phyloP scores from a whole-genome alignment of 2,797 vertebrate species.

The Leuciscus waleckii region DNA sequence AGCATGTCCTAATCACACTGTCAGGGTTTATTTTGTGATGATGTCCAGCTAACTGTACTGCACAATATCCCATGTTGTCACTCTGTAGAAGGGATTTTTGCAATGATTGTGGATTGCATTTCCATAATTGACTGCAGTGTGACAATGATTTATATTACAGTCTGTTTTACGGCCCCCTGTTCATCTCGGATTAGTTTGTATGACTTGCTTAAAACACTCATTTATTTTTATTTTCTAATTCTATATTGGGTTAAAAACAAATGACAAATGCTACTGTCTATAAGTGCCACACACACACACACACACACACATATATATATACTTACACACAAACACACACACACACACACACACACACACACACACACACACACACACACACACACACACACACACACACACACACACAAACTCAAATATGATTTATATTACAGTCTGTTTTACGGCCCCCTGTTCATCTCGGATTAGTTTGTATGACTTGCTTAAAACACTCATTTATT shows the following conservation, averaged over 20 bases:
- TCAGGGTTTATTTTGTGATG: not conserved
- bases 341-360: not conserved
- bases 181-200: not conserved
- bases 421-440: not conserved
- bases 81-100: slow-evolving; percentile 17
- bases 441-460: not conserved
- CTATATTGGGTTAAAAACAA: slow-evolving; percentile 1
- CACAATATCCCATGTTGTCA: slow-evolving; percentile 11
- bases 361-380: too few relatives aligned
- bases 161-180: not conserved
- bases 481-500: not conserved
- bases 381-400: not conserved
- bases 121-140: slow-evolving; percentile 26
- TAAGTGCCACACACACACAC: not conserved
- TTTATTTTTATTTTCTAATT: not conserved
- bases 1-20: not conserved
- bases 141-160: not conserved
- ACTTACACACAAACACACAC: too few relatives aligned
- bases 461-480: not conserved
- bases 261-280: not conserved
- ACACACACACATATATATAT: too few relatives aligned
- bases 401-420: too few relatives aligned
- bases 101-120: slow-evolving; percentile 25
- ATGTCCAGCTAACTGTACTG: not conserved
- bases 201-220: not conserved